A percentile compares a stretch with the other conserved stretches of the same genome.
phyloP scores from a whole-genome alignment of 2,888 invertebrate species.

The Andrena camellia region DNA sequence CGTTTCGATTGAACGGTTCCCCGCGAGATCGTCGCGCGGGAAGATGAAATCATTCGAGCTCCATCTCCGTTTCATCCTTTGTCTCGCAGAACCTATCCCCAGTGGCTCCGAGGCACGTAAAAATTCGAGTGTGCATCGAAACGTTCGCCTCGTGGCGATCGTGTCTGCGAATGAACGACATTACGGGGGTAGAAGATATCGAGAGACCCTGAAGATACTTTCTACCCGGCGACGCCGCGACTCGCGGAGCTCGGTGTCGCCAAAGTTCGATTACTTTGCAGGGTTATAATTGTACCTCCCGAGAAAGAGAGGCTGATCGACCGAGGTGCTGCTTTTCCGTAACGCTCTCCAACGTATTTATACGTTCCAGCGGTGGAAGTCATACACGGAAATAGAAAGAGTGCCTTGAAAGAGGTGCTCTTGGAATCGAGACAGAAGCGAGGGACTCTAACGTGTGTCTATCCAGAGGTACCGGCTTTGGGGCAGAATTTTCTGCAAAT shows the following conservation, averaged over 20 bases:
- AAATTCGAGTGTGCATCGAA: slow-evolving; percentile 15
- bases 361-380: slow-evolving; percentile 20
- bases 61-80: slow-evolving; percentile 23
- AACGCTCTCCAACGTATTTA: slow-evolving; percentile 35
- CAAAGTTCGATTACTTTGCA: slow-evolving; percentile 4
- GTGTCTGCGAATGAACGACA: background rate
- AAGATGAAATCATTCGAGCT: slow-evolving; percentile 33
- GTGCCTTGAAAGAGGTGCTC: background rate
- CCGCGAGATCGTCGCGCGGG: slow-evolving; percentile 37
- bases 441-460: slow-evolving; percentile 87
- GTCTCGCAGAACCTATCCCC: slow-evolving; percentile 14
- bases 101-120: background rate
- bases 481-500: slow-evolving; percentile 88
- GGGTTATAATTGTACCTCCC: slow-evolving; percentile 33
- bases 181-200: background rate
- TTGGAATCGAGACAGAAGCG: background rate
- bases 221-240: background rate
- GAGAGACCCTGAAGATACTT: background rate
- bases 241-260: background rate
- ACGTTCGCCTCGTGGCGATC: background rate
- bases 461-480: slow-evolving; percentile 88
- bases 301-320: slow-evolving; percentile 4
- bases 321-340: background rate
- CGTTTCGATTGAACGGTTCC: slow-evolving; percentile 35
- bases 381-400: slow-evolving; percentile 46